These are phyloP conservation scores for Rhodinocichla rosea DNA, from an alignment of 2,113 vertebrate genomes.

Conservation along the genomic window DNA sequence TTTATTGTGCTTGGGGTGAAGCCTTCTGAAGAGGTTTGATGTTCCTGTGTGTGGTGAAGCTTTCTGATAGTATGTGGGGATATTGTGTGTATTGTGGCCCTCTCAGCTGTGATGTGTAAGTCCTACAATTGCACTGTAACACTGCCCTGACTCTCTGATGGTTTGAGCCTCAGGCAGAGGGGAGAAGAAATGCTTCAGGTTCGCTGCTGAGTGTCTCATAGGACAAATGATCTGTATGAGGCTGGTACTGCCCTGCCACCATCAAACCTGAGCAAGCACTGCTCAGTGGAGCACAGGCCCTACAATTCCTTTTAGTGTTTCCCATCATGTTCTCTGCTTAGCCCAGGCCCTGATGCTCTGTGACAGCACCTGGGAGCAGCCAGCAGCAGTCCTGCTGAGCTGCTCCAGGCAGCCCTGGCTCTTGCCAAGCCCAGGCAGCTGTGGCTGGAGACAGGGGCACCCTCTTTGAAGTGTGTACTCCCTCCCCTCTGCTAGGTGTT, in stretches of 20 bases:
- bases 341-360: background rate
- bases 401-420: background rate
- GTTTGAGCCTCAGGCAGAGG: background rate
- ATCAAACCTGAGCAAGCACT: accelerated
- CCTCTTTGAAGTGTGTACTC: background rate
- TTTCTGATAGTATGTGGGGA: background rate
- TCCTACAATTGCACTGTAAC: accelerated
- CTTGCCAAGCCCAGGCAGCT: background rate
- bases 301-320: background rate
- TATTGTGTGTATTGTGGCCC: background rate
- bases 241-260: background rate
- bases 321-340: background rate
- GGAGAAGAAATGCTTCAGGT: background rate
- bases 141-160: background rate
- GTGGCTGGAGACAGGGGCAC: background rate
- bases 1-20: too few relatives aligned
- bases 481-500: slow-evolving; percentile 17
- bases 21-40: background rate
- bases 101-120: accelerated
- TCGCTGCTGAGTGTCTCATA: background rate
- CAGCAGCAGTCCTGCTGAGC: background rate
- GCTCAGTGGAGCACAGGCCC: background rate
- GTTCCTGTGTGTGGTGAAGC: background rate
- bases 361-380: background rate
- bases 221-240: background rate